These are phyloP conservation scores for Saturnia pavonia DNA, from an alignment of 2,888 invertebrate genomes.

Conservation along the genomic window DNA sequence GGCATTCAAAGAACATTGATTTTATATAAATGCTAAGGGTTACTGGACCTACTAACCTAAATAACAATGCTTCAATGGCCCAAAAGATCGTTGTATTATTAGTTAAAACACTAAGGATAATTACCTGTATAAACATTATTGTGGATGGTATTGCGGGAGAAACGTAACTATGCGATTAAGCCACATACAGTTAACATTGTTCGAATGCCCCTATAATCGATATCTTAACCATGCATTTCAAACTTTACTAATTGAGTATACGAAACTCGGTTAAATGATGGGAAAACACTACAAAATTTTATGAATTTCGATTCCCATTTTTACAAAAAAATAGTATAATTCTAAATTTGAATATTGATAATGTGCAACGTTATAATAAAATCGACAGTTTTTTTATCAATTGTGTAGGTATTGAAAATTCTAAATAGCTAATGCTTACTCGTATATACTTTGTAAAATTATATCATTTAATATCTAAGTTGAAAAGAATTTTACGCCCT, in stretches of 20 bases:
- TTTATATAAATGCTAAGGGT: not conserved
- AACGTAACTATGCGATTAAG: not conserved
- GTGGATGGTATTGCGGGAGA: not conserved
- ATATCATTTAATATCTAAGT: no score
- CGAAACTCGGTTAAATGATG: not conserved
- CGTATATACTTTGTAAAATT: no score
- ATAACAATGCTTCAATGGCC: not conserved
- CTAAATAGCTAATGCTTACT: not conserved
- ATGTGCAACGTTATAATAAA: not conserved
- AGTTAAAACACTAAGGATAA: not conserved
- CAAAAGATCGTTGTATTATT: not conserved
- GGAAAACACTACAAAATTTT: not conserved
- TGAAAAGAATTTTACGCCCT: not conserved
- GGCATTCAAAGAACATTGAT: not conserved
- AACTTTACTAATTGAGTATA: not conserved
- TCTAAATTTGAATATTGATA: no score
- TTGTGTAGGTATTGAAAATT: not conserved
- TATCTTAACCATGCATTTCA: not conserved
- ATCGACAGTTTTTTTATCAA: no score
- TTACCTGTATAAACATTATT: not conserved
- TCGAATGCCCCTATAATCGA: conserved; percentile 5
- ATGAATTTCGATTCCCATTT: no score
- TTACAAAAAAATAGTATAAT: no score
- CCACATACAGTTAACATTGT: not conserved
- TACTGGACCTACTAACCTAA: not conserved